Percentiles rank a stretch among this genome's conserved stretches.
Conservation (phyloP, 2,888 invertebrate species). For the Mythimna albipuncta region DNA sequence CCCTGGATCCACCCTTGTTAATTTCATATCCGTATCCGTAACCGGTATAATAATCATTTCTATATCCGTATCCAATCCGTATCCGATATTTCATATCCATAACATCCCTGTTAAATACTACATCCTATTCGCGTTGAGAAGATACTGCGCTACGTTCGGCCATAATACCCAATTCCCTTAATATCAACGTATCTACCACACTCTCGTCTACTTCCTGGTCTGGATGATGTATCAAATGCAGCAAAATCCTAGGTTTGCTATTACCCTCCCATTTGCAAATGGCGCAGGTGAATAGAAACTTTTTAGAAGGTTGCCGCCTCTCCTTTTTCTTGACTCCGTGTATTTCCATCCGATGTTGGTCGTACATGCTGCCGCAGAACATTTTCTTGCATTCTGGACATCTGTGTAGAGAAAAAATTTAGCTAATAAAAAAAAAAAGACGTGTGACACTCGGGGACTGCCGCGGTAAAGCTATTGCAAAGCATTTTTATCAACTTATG, state of each 20-base stretch:
- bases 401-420: slow-evolving; percentile 3
- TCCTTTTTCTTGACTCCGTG: slow-evolving; percentile 34
- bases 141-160: not conserved
- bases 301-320: slow-evolving; percentile 20
- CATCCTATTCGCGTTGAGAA: no score
- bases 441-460: no score
- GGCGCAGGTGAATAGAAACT: slow-evolving; percentile 69
- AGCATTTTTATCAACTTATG: no score
- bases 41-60: no score
- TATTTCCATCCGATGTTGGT: slow-evolving; percentile 11
- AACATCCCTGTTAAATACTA: no score
- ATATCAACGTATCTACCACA: slow-evolving; percentile 70
- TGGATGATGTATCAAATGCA: slow-evolving; percentile 86
- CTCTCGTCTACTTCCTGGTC: slow-evolving; percentile 73
- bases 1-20: no score
- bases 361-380: slow-evolving; percentile 44
- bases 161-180: slow-evolving; percentile 66
- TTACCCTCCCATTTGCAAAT: slow-evolving; percentile 76
- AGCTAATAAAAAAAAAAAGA: no score
- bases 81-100: no score
- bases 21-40: no score
- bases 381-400: slow-evolving; percentile 49
- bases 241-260: slow-evolving; percentile 70
- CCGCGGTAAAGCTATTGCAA: no score
- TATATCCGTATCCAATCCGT: no score